These are phyloP conservation scores for Drosophila nebulosa DNA, from an alignment of 1,140 invertebrate species.

Conservation along the genomic window DNA sequence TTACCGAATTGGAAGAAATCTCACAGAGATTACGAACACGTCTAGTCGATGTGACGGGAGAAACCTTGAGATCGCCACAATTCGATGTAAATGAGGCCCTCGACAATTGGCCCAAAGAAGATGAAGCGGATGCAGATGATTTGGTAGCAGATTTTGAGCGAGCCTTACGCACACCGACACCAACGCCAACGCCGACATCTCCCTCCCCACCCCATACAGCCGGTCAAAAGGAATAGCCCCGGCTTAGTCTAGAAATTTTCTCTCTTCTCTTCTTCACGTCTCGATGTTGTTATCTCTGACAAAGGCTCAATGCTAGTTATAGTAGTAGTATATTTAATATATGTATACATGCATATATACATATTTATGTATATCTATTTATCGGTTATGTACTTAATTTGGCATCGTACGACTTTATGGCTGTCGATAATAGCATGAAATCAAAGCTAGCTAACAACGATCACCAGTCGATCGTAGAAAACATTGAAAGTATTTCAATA, in stretches of 20 bases:
- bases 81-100: constrained; percentile 50
- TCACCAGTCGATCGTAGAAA: constrained; percentile 59
- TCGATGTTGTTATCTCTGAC: constrained; percentile 59
- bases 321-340: constrained; percentile 41
- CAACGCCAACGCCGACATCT: constrained; percentile 22
- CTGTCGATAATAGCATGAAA: constrained; percentile 63
- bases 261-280: constrained; percentile 34
- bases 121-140: constrained; percentile 81
- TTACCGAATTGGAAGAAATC: constrained; percentile 85
- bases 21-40: constrained; percentile 83
- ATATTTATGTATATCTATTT: constrained; percentile 44
- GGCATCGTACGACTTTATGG: constrained; percentile 49
- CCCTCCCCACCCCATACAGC: constrained; percentile 24
- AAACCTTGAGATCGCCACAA: constrained; percentile 79
- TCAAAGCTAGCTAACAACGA: constrained; percentile 52
- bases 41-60: constrained; percentile 83
- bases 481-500: constrained; percentile 40
- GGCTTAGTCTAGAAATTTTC: constrained; percentile 26
- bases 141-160: constrained; percentile 82
- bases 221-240: constrained; percentile 57
- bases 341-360: constrained; percentile 32
- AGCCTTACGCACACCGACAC: constrained; percentile 68
- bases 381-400: constrained; percentile 64
- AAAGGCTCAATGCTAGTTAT: constrained; percentile 65
- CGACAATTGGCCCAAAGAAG: constrained; percentile 75